Conservation (phyloP, 2,113 vertebrate genomes). For the Mellivora capensis region DNA sequence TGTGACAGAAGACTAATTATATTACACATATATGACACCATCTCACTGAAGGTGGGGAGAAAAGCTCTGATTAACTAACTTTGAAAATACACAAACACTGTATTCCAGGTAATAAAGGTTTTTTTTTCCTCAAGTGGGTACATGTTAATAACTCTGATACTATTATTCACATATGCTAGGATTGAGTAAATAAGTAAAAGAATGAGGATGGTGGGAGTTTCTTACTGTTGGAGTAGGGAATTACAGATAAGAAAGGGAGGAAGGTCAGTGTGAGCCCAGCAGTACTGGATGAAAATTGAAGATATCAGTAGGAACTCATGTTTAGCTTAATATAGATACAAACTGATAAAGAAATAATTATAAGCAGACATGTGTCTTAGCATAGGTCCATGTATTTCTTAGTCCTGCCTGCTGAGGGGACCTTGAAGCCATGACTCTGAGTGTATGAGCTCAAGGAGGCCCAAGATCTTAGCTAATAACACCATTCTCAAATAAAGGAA, state of each 20-base stretch:
- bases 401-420: background rate
- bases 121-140: background rate
- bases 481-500: background rate
- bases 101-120: background rate
- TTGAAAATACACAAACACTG: background rate
- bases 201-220: background rate
- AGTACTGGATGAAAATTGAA: background rate
- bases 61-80: background rate
- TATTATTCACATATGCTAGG: background rate
- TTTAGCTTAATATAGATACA: background rate
- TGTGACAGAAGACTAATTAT: background rate
- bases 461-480: background rate
- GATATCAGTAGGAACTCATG: background rate
- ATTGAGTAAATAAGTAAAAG: background rate
- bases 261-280: background rate
- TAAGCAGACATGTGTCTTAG: background rate
- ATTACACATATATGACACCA: background rate
- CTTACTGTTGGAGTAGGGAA: background rate
- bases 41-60: background rate
- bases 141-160: background rate
- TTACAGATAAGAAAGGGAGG: background rate
- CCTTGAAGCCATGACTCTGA: background rate
- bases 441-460: background rate
- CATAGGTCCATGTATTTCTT: background rate
- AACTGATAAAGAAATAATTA: background rate